Evolutionary conservation across 2,888 invertebrate genomes (phyloP).

Genomic region (Incurvaria masculella): DNA sequence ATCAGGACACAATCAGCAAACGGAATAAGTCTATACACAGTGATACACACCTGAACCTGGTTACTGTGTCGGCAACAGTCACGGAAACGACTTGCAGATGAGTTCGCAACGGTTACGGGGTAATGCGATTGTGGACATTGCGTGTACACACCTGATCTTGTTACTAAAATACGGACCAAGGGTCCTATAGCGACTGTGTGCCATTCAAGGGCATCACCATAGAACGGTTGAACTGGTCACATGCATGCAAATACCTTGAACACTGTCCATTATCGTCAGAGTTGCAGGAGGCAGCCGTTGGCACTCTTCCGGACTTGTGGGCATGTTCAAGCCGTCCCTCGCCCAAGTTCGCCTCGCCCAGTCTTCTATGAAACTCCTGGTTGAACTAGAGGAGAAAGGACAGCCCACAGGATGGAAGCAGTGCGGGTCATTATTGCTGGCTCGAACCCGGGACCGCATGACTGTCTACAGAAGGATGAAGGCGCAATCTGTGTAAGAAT

Average conservation of each 20-base stretch:
- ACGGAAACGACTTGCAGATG: no score
- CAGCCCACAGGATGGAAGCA: slow-evolving; percentile 85
- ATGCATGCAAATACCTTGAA: slow-evolving; percentile 7
- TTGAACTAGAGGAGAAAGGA: slow-evolving; percentile 69
- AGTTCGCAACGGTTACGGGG: no score
- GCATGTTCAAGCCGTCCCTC: slow-evolving; percentile 79
- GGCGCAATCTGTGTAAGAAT: slow-evolving; percentile 75
- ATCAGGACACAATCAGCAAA: no score
- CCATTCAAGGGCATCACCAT: no score
- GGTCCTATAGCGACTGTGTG: no score
- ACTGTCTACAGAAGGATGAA: slow-evolving; percentile 79
- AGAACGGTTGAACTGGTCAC: no score
- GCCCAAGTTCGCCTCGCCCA: slow-evolving; percentile 80
- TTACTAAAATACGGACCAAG: no score
- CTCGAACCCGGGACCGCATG: slow-evolving; percentile 82
- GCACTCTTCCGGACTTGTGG: slow-evolving; percentile 79
- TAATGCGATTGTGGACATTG: no score
- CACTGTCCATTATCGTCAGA: slow-evolving; percentile 35
- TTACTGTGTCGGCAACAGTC: no score
- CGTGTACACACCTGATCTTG: no score
- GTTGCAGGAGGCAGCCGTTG: slow-evolving; percentile 78
- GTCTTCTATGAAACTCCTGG: slow-evolving; percentile 65
- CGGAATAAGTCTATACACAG: no score
- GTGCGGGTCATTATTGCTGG: slow-evolving; percentile 85
- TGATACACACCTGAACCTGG: no score